Evolutionary conservation across 2,797 vertebrate species (phyloP).

Genomic region (Acanthis flammea): DNA sequence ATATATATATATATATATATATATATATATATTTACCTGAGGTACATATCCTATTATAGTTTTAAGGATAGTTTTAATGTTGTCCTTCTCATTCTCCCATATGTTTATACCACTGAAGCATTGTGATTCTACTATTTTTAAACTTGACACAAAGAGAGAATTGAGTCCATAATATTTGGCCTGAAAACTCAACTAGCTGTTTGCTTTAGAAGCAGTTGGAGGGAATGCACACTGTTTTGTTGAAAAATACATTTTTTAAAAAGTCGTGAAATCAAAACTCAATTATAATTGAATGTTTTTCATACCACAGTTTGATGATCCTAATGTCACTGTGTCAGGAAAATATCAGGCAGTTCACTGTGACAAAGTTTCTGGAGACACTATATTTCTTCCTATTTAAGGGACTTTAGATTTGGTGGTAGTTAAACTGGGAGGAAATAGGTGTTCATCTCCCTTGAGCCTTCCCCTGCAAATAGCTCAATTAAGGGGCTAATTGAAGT

Average conservation of each 20-base stretch:
- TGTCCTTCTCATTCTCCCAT: background rate
- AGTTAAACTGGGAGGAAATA: background rate
- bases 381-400: slow-evolving; percentile 28
- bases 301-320: background rate
- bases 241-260: background rate
- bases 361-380: background rate
- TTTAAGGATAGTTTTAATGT: background rate
- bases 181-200: background rate
- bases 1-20: background rate
- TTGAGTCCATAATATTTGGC: background rate
- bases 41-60: background rate
- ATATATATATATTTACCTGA: background rate
- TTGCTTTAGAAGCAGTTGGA: background rate
- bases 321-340: background rate
- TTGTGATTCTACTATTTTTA: background rate
- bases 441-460: slow-evolving; percentile 24
- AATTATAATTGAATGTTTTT: background rate
- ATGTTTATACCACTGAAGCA: background rate
- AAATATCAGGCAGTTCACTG: background rate
- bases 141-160: background rate
- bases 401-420: background rate
- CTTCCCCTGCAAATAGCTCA: slow-evolving; percentile 38
- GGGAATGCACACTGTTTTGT: background rate
- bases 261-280: background rate
- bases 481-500: slow-evolving; percentile 58